Base-by-base conservation (phyloP, 2,888 invertebrate genomes). In the Heliconius erato region DNA sequence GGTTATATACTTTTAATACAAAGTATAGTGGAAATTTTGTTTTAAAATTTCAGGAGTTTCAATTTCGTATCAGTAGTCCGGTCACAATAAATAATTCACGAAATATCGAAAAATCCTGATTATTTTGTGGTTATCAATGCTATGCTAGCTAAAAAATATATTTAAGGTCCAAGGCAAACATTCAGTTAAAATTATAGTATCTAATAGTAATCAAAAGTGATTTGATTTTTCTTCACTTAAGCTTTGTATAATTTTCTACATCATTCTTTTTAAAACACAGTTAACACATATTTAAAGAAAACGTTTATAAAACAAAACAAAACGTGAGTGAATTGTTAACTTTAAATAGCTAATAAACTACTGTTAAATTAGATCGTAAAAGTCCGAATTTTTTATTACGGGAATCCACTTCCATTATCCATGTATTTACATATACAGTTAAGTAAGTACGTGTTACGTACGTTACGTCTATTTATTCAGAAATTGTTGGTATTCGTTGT, bases 351-450 rank as follows among this genome's bases (percentile, higher is more conserved):
- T 40, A 72, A 59, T 71, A 72, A 79, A 72, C 26, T 63, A 72
- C 40, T 63, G 14, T 59, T 76, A 76, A 74, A 59, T 76, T 76
- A 59, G 71, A 40, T 79, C 79, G 79, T 79, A 63, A 72, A 79
- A 71, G 63, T 72, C 71, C 3, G 79, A 72, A 63, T 79, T 26
- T 59, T 28, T 72, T 59, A 40, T 12, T 59, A 40, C 72, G 79
- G 79, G 79, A 79, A 72, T 40, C 9, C 26, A 63, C n/a, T 59
- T 49, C 19, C 26, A 23, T 9, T 26, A 44, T 19, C 40, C 16
- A 14, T 59, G 3, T 59, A 40, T 59, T 14, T 69, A 54, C 14
- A 26, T 32, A 44, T 35, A 35, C 14, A n/a, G 19, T 54, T 19
- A 54, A 54, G 19, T 16, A 63, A 63, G 14, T 19, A 67, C 28